Conservation (phyloP, 2,797 vertebrate genomes). For the Agapornis canus region DNA sequence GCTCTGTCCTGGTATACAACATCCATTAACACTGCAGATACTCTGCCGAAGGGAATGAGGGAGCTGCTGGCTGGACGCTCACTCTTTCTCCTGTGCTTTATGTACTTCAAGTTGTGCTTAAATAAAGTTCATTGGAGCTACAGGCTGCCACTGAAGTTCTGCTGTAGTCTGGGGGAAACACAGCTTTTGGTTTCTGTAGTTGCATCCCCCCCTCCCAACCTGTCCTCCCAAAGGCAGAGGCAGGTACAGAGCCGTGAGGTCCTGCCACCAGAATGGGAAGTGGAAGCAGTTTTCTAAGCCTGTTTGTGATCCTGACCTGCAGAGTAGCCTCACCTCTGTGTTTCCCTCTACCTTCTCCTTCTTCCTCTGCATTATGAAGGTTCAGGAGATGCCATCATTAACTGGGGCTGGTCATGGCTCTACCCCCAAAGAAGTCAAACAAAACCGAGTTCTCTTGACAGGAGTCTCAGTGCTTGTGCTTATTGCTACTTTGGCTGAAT, state of each 20-base stretch:
- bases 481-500: background rate
- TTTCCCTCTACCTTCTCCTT: background rate
- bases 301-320: background rate
- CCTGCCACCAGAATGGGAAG: background rate
- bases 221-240: background rate
- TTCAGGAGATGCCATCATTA: background rate
- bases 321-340: background rate
- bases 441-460: background rate
- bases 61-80: background rate
- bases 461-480: background rate
- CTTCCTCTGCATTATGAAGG: background rate
- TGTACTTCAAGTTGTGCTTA: background rate
- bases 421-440: background rate
- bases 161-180: background rate
- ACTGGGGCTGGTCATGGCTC: background rate
- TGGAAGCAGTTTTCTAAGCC: background rate
- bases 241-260: background rate
- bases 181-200: background rate
- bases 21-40: conserved; percentile 20
- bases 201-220: background rate
- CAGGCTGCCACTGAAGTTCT: background rate
- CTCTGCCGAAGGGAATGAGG: background rate
- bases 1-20: background rate
- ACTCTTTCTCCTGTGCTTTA: background rate
- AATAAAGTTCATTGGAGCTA: background rate